A percentile compares a stretch with the other conserved stretches of the same genome.
These are phyloP conservation scores for Xenops minutus DNA, from an alignment of 2,797 vertebrate genomes.

Conservation along the genomic window DNA sequence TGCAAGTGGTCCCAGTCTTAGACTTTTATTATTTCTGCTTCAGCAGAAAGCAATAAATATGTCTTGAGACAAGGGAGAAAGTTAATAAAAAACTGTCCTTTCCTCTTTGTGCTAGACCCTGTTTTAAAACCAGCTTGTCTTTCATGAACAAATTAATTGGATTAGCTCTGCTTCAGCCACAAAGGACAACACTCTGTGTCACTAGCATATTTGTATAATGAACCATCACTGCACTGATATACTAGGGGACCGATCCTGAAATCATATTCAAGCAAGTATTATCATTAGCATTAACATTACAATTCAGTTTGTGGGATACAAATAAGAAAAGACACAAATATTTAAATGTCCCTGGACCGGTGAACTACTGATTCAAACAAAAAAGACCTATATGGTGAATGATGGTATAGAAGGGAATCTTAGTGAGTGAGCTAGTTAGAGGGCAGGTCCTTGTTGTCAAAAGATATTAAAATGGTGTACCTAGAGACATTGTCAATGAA, in stretches of 20 bases:
- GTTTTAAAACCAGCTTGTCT: conserved; percentile 70
- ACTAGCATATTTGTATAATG: conserved; percentile 62
- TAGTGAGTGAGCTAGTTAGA: background rate
- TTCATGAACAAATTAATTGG: conserved; percentile 76
- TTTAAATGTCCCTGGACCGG: background rate
- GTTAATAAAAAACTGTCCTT: conserved; percentile 76
- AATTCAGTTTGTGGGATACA: background rate
- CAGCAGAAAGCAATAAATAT: conserved; percentile 73
- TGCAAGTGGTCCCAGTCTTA: conserved; percentile 42
- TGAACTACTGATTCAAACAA: background rate
- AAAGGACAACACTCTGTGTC: conserved; percentile 63
- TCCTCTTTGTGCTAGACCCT: conserved; percentile 57
- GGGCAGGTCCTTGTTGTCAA: background rate
- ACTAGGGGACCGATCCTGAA: conserved; percentile 15
- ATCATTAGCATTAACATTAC: background rate
- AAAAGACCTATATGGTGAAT: background rate
- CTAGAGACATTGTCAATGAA: background rate
- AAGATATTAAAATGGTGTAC: conserved; percentile 1
- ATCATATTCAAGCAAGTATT: background rate
- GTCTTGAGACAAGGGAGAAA: conserved; percentile 70
- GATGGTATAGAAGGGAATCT: background rate
- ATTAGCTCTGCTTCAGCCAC: conserved; percentile 65
- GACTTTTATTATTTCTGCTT: conserved; percentile 72
- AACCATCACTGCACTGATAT: conserved; percentile 37
- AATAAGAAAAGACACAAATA: background rate